A percentile compares a stretch with the other conserved stretches of the same genome.
Evolutionary conservation across 2,113 vertebrate species (phyloP).

Genomic region (Haliaeetus leucogaster): DNA sequence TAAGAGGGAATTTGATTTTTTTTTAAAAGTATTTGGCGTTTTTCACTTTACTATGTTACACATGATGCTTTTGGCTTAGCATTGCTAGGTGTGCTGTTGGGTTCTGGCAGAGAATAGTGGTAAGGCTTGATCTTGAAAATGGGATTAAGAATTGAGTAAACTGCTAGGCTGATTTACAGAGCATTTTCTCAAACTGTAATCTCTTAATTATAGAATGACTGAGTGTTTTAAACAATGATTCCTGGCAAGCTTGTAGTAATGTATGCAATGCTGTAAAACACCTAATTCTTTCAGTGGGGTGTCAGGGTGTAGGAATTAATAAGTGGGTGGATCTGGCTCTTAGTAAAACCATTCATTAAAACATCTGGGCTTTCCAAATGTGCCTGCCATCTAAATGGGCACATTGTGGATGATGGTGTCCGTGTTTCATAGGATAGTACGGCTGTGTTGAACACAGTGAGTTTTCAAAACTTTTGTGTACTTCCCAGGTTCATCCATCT

Average conservation of each 20-base stretch:
- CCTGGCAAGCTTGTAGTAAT: not conserved
- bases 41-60: not conserved
- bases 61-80: not conserved
- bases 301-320: not conserved
- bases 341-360: not conserved
- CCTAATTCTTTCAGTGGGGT: not conserved
- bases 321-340: not conserved
- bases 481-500: not conserved
- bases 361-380: not conserved
- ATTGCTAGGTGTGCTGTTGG: not conserved
- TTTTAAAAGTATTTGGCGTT: rapidly evolving
- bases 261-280: not conserved
- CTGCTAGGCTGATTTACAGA: not conserved
- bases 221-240: not conserved
- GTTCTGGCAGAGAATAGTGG: not conserved
- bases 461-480: not conserved
- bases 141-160: not conserved
- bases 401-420: not conserved
- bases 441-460: not conserved
- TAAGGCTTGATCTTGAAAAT: not conserved
- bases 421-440: not conserved
- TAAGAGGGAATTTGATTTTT: not conserved
- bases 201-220: not conserved
- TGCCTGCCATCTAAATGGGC: not conserved
- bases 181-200: not conserved